phyloP scores from a whole-genome alignment of 2,888 invertebrate species.

The Ectemnius cavifrons region DNA sequence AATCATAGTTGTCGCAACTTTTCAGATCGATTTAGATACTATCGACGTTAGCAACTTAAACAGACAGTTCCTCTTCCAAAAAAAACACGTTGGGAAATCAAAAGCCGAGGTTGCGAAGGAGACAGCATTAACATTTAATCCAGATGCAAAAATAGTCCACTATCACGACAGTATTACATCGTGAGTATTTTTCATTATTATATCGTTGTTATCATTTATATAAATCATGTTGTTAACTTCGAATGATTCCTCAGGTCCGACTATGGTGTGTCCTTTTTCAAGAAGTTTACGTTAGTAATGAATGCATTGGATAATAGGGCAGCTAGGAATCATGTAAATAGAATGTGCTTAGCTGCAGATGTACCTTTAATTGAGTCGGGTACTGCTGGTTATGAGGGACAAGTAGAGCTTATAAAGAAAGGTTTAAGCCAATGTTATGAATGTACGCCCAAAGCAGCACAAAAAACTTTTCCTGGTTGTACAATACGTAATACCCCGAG shows the following conservation, averaged over 20 bases:
- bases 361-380: constrained; percentile 98
- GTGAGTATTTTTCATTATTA: constrained; percentile 79
- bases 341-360: constrained; percentile 97
- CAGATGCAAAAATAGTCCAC: constrained; percentile 91
- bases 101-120: constrained; percentile 96
- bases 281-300: constrained; percentile 93
- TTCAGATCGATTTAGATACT: constrained; percentile 98
- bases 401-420: constrained; percentile 93
- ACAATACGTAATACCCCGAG: constrained; percentile 99
- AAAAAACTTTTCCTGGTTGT: constrained; percentile 97
- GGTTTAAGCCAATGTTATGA: constrained; percentile 97
- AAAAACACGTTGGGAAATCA: constrained; percentile 98
- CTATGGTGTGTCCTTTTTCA: constrained; percentile 94
- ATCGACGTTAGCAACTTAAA: constrained; percentile 99
- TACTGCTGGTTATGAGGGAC: constrained; percentile 97
- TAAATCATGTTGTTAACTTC: not conserved
- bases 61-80: constrained; percentile 98
- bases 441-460: constrained; percentile 93
- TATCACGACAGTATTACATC: constrained; percentile 96
- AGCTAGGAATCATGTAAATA: constrained; percentile 98
- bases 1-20: constrained; percentile 59
- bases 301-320: constrained; percentile 98
- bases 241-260: constrained; percentile 83
- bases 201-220: not conserved
- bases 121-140: constrained; percentile 92